Evolutionary conservation across 2,888 invertebrate genomes (phyloP).

Genomic region (Drosophila suboccidentalis): DNA sequence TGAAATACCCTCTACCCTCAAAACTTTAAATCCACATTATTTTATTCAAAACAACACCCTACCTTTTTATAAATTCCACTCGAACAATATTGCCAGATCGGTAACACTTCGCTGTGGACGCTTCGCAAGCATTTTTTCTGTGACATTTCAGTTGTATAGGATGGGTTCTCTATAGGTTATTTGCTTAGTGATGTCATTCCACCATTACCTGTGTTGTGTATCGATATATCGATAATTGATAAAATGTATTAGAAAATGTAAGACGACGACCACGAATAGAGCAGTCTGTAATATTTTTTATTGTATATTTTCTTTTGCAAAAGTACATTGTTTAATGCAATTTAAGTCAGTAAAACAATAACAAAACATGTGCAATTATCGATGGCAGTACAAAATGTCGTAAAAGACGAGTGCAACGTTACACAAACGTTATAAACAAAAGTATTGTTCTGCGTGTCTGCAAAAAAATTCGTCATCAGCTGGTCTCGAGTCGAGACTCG

Average conservation of each 20-base stretch:
- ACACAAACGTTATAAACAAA: slow-evolving; percentile 41
- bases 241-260: slow-evolving; percentile 42
- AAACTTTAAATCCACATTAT: no score
- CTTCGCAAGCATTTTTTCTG: no score
- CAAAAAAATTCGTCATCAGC: slow-evolving; percentile 75
- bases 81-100: no score
- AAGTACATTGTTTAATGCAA: slow-evolving; percentile 41
- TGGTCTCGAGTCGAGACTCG: slow-evolving; percentile 52
- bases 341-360: slow-evolving; percentile 47
- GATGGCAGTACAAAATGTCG: slow-evolving; percentile 35
- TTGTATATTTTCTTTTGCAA: slow-evolving; percentile 34
- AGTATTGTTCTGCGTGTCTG: slow-evolving; percentile 38
- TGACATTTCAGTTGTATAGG: no score
- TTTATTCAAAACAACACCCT: no score
- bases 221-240: slow-evolving; percentile 35
- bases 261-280: slow-evolving; percentile 32
- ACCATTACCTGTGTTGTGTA: slow-evolving; percentile 1
- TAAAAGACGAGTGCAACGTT: slow-evolving; percentile 21
- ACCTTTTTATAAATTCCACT: no score
- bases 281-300: slow-evolving; percentile 39
- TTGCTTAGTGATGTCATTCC: slow-evolving; percentile 40
- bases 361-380: slow-evolving; percentile 46
- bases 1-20: no score
- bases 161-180: no score
- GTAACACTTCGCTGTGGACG: no score